A percentile compares a stretch with the other conserved stretches of the same genome.
These are phyloP conservation scores for Psittacula echo DNA, from an alignment of 2,797 vertebrate species.

Conservation along the genomic window DNA sequence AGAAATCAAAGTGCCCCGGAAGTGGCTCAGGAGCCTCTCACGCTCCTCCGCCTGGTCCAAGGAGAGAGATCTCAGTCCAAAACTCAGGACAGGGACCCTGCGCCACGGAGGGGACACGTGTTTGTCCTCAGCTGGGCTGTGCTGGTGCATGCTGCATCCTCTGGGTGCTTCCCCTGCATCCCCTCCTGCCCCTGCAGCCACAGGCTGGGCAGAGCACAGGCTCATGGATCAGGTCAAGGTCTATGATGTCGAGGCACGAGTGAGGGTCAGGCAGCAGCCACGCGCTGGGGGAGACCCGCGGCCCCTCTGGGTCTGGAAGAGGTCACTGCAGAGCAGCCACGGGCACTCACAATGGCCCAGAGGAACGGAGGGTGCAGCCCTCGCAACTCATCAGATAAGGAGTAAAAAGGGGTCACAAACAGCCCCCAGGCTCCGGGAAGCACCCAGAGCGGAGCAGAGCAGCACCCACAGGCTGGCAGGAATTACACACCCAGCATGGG, in stretches of 20 bases:
- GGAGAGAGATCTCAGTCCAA: background rate
- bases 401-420: background rate
- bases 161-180: no score
- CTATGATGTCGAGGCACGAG: rapidly evolving
- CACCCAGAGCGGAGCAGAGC: background rate
- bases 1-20: background rate
- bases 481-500: no score
- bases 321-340: background rate
- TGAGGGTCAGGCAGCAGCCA: background rate
- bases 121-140: background rate
- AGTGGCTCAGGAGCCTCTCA: background rate
- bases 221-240: background rate
- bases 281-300: rapidly evolving
- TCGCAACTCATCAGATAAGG: background rate
- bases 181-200: background rate
- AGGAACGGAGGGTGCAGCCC: background rate
- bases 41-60: background rate
- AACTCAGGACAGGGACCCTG: background rate
- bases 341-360: background rate
- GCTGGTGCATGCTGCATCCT: background rate
- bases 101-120: background rate
- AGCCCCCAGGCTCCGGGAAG: rapidly evolving
- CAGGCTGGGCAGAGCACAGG: rapidly evolving
- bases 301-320: background rate
- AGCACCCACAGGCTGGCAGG: background rate